Conservation (phyloP, 2,113 vertebrate genomes). For the Oenanthe oenanthe region DNA sequence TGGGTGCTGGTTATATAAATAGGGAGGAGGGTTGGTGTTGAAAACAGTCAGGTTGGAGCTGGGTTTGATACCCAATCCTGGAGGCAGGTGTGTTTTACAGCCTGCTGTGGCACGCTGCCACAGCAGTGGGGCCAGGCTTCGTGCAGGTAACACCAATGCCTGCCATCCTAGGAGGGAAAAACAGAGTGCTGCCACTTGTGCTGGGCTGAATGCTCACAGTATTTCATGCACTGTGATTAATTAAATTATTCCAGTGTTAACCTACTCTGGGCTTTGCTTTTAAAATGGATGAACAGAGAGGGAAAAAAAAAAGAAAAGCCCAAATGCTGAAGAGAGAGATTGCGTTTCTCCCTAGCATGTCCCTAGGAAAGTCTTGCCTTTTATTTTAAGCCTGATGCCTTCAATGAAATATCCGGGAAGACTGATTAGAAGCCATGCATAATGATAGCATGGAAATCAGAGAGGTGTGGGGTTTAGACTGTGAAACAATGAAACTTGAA, state of each 20-base stretch:
- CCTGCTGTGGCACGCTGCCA: not conserved
- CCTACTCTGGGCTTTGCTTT: constrained; percentile 54
- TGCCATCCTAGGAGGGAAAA: not conserved
- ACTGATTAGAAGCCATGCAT: constrained; percentile 46
- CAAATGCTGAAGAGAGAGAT: constrained; percentile 7
- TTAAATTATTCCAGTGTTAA: constrained; percentile 63
- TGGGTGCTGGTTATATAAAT: not conserved
- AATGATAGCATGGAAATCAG: constrained; percentile 41
- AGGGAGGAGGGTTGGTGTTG: not conserved
- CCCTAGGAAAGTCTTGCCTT: constrained; percentile 51
- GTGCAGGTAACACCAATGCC: not conserved
- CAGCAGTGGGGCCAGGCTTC: not conserved
- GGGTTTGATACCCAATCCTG: not conserved
- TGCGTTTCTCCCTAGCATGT: not conserved
- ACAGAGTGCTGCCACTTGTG: not conserved
- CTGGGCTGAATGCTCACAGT: constrained; percentile 46
- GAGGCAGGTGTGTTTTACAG: constrained; percentile 8
- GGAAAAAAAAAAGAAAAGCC: not conserved
- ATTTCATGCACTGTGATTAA: constrained; percentile 53
- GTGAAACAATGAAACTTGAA: constrained; percentile 17
- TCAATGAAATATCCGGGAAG: constrained; percentile 40
- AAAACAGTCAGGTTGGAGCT: not conserved
- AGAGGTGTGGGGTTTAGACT: not conserved
- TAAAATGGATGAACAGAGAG: constrained; percentile 49
- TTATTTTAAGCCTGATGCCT: constrained; percentile 57